A percentile compares a stretch with the other conserved stretches of the same genome.
Evolutionary conservation across 2,797 vertebrate genomes (phyloP).

Genomic region (Neopelma chrysocephalum): DNA sequence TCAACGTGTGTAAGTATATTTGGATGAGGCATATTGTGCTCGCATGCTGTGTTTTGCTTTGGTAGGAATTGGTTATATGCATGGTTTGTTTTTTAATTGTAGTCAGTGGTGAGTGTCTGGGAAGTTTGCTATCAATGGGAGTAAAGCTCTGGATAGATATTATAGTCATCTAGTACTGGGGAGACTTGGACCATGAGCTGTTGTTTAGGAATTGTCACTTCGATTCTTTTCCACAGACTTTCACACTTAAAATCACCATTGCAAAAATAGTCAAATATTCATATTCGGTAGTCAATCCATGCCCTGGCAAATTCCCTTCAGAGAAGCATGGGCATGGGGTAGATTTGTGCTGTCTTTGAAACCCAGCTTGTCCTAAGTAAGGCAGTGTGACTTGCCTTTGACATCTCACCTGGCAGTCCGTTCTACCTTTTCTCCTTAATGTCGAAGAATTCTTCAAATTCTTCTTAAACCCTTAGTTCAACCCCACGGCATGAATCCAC

Average conservation of each 20-base stretch:
- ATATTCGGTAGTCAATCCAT: not conserved
- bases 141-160: not conserved
- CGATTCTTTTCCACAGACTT: not conserved
- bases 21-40: not conserved
- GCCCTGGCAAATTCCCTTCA: not conserved
- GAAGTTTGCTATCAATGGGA: not conserved
- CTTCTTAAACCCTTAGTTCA: not conserved
- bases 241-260: not conserved
- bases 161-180: not conserved
- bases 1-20: not conserved
- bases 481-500: not conserved
- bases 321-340: not conserved
- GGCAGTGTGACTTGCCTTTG: not conserved
- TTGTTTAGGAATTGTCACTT: not conserved
- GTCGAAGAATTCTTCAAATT: not conserved
- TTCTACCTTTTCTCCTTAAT: not conserved
- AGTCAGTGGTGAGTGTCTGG: not conserved
- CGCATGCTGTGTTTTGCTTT: not conserved
- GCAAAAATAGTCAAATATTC: not conserved
- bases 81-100: not conserved
- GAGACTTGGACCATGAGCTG: not conserved
- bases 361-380: not conserved
- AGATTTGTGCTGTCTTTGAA: not conserved
- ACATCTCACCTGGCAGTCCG: not conserved
- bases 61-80: not conserved